Conservation (phyloP, 2,888 invertebrate species). For the Clanis bilineata region DNA sequence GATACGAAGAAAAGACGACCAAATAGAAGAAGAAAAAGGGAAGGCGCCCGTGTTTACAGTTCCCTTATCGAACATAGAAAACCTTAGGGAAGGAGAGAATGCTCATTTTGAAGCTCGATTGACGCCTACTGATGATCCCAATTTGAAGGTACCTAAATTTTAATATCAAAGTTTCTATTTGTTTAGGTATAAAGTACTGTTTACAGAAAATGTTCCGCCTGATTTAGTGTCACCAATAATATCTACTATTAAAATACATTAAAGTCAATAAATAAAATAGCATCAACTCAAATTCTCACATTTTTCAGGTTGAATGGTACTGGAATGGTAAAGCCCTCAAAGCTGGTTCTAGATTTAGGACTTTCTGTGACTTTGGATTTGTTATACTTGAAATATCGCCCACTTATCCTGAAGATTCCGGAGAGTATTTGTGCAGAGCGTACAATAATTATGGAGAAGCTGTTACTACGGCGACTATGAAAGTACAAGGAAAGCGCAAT, state of each 20-base stretch:
- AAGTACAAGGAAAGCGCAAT: conserved; percentile 94
- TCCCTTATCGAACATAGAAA: conserved; percentile 93
- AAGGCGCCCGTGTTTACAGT: conserved; percentile 95
- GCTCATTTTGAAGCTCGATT: conserved; percentile 95
- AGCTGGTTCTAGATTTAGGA: conserved; percentile 96
- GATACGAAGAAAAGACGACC: conserved; percentile 88
- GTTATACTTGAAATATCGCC: conserved; percentile 98
- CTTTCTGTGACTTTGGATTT: conserved; percentile 98
- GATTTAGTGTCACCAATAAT: too few relatives aligned
- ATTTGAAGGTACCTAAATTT: conserved; percentile 91
- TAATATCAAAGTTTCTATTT: too few relatives aligned
- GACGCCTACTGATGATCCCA: conserved; percentile 95
- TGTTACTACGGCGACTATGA: conserved; percentile 94
- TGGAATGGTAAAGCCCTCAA: conserved; percentile 95
- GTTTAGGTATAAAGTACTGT: too few relatives aligned
- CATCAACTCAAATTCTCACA: neutral
- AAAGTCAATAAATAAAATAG: neutral
- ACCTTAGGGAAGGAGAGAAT: conserved; percentile 94
- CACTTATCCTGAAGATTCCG: conserved; percentile 97
- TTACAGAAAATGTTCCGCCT: too few relatives aligned
- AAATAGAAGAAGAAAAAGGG: conserved; percentile 87
- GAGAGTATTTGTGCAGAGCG: conserved; percentile 94
- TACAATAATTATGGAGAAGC: conserved; percentile 95
- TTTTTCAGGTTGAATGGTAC: conserved; percentile 92
- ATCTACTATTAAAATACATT: neutral